phyloP scores from a whole-genome alignment of 2,888 invertebrate genomes.

The Sialis lutaria region DNA sequence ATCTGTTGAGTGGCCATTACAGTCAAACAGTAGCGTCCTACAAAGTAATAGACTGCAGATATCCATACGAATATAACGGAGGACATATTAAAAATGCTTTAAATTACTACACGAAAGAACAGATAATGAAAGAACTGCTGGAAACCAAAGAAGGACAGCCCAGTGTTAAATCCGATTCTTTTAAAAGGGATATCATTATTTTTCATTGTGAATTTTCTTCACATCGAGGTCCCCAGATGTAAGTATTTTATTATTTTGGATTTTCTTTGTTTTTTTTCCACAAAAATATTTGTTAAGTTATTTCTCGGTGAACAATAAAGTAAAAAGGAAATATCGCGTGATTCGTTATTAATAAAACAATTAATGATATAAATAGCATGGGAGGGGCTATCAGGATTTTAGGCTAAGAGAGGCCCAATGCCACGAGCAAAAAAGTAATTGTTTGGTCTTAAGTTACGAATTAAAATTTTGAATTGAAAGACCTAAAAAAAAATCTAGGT shows the following conservation, averaged over 20 bases:
- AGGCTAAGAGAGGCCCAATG: too few relatives aligned
- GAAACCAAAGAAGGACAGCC: conserved; percentile 17
- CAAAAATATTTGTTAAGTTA: background rate
- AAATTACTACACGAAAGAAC: conserved; percentile 69
- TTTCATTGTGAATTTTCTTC: conserved; percentile 98
- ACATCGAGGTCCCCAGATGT: conserved; percentile 87
- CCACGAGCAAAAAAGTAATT: too few relatives aligned
- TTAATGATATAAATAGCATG: too few relatives aligned
- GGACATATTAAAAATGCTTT: conserved; percentile 75
- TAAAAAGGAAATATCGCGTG: too few relatives aligned
- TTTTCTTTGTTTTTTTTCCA: background rate
- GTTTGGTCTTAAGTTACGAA: too few relatives aligned
- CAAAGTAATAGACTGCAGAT: conserved; percentile 84
- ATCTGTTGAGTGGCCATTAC: conserved; percentile 53
- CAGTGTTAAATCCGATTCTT: conserved; percentile 10
- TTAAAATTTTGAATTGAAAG: too few relatives aligned
- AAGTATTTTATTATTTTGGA: background rate
- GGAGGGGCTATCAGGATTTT: too few relatives aligned
- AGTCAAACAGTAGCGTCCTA: conserved; percentile 41
- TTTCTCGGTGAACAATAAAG: too few relatives aligned
- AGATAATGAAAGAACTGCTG: conserved; percentile 44
- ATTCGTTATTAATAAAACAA: too few relatives aligned
- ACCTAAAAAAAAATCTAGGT: too few relatives aligned
- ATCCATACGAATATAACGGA: conserved; percentile 86
- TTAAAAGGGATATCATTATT: conserved; percentile 56